Evolutionary conservation across 1,140 invertebrate genomes (phyloP), one percentile per base, ranked within the genome.

Genomic region (Carcinoscorpius rotundicauda): DNA sequence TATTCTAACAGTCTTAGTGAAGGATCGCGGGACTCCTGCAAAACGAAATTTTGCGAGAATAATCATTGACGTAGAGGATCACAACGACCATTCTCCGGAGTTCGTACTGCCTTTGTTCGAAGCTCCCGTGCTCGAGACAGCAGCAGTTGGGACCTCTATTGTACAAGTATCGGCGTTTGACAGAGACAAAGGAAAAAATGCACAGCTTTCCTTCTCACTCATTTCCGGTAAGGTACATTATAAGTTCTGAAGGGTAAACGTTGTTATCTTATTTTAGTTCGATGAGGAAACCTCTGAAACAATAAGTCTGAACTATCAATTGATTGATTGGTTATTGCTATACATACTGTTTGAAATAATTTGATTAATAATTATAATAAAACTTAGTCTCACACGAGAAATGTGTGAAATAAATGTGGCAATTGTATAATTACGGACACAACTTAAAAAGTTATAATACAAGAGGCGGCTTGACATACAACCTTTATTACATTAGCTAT

Each of bases 51-150:
- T 68, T 64, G 64, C 67, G 4, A 58, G 67, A 59, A 29, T 94
- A 0, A 78, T 85, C 53, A 84, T 96, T 56, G 84, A 83, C 58
- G 88, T 96, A 1, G 82, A 86, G 71, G 93, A 94, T 78, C 86
- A 90, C 69, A 95, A 96, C 76, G 93, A 96, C 75, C 90, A 94
- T 74, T 79, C 85, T 48, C 93, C 93, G 0, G 84, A 86, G 72
- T 93, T 93, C 72, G 84, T 86, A 61, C 82, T 83, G 51, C 82
- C 83, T 71, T 83, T 87, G 61, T 82, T 89, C 10, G 83, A 88
- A 73, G 86, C 84, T 48, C 86, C 86, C 74, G 83, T 89, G 3
- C 87, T 79, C 68, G 87, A 90, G 76, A 88, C 85, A 3, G 84
- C 87, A 4, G 81, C 84, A 0, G 74, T 89, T 58, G 87, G 87